Conservation (phyloP, 2,113 vertebrate species). For the Chiloscyllium plagiosum region DNA sequence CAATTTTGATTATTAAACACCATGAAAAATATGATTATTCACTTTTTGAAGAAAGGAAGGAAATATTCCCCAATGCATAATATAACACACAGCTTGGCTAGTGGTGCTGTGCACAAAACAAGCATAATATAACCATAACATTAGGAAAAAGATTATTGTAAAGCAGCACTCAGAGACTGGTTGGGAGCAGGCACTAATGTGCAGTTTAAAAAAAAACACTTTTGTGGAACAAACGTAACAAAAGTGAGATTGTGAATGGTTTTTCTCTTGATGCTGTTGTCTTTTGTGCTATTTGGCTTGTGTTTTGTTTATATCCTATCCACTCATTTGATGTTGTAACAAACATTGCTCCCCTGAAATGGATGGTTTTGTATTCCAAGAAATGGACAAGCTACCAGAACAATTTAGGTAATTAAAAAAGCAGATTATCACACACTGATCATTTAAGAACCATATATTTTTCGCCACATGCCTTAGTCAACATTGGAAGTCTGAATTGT, state of each 20-base stretch:
- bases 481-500: not conserved
- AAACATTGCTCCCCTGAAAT: not conserved
- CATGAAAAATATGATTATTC: slow-evolving; percentile 11
- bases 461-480: not conserved
- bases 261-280: not conserved
- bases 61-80: slow-evolving; percentile 18
- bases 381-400: not conserved
- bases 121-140: not conserved
- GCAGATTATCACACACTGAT: not conserved
- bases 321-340: not conserved
- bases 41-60: slow-evolving; percentile 18
- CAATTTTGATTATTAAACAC: slow-evolving; percentile 29
- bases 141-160: slow-evolving; percentile 13
- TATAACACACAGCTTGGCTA: not conserved
- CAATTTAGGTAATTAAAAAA: slow-evolving; percentile 17
- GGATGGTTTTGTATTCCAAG: not conserved
- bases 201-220: not conserved
- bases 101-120: not conserved
- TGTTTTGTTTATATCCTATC: not conserved
- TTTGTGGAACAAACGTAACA: not conserved
- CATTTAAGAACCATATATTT: slow-evolving; percentile 19
- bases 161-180: not conserved
- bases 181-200: not conserved
- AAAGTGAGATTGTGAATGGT: not conserved
- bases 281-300: not conserved